These are phyloP conservation scores for Semnopithecus entellus DNA, from an alignment of 2,113 vertebrate species.

Conservation along the genomic window DNA sequence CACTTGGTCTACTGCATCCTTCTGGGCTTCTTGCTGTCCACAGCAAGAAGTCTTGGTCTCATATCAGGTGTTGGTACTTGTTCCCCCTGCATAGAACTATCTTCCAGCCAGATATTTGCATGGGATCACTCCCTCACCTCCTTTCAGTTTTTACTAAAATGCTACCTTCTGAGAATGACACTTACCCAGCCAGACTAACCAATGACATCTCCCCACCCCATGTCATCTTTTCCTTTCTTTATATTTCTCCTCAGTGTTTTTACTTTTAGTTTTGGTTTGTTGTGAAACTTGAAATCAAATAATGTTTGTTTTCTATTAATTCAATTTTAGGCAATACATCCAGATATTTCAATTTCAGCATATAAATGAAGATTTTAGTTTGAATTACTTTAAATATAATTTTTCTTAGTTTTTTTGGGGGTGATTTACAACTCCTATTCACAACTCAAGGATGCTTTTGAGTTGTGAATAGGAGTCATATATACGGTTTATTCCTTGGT, in stretches of 20 bases:
- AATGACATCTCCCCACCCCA: neutral
- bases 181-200: neutral
- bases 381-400: neutral
- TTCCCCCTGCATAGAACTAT: neutral
- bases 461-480: too few species aligned
- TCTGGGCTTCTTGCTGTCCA: neutral
- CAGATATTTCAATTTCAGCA: neutral
- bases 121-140: neutral
- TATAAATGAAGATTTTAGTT: neutral
- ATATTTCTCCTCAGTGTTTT: neutral
- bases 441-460: neutral
- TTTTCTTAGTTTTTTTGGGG: neutral
- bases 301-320: neutral
- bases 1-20: neutral
- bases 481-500: neutral
- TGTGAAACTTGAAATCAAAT: neutral
- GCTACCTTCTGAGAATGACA: neutral
- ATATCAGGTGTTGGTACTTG: neutral
- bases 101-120: neutral
- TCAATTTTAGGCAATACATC: neutral
- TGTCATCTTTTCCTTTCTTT: neutral
- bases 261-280: slow-evolving; percentile 15
- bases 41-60: neutral
- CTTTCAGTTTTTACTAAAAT: neutral
- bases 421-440: neutral